These are phyloP conservation scores for Machimus rusticus DNA, from an alignment of 2,888 invertebrate species.

Conservation along the genomic window DNA sequence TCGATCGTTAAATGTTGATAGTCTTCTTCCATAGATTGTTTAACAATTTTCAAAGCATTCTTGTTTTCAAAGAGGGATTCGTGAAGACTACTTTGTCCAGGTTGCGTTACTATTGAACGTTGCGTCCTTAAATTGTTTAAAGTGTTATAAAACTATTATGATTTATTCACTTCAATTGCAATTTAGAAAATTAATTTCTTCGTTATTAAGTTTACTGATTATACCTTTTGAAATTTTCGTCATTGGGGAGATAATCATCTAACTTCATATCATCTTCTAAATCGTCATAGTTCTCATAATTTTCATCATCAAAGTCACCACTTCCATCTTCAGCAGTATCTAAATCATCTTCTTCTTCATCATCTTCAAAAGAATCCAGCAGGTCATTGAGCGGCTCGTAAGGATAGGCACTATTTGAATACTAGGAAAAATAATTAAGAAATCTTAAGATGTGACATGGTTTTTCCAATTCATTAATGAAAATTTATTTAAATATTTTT, in stretches of 20 bases:
- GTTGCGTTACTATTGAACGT: not conserved
- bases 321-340: slow-evolving; percentile 30
- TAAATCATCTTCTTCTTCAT: slow-evolving; percentile 38
- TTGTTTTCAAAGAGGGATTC: not conserved
- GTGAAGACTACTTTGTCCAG: not conserved
- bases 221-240: not conserved
- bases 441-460: not conserved
- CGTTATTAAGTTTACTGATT: not conserved
- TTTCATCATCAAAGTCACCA: slow-evolving; percentile 37
- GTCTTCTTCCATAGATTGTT: not conserved
- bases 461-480: not conserved
- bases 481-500: not conserved
- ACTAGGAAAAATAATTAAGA: not conserved
- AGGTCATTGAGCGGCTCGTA: slow-evolving; percentile 23
- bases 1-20: not conserved
- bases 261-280: slow-evolving; percentile 46
- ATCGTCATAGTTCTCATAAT: slow-evolving; percentile 46
- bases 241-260: not conserved
- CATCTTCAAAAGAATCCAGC: slow-evolving; percentile 40
- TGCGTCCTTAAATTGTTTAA: not conserved
- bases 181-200: not conserved
- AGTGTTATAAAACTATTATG: not conserved
- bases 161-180: not conserved
- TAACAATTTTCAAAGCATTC: not conserved
- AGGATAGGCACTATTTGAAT: not conserved